Evolutionary conservation across 1,140 invertebrate genomes (phyloP), one percentile per base, ranked within the genome.

Genomic region (Tetragonula clypearis): DNA sequence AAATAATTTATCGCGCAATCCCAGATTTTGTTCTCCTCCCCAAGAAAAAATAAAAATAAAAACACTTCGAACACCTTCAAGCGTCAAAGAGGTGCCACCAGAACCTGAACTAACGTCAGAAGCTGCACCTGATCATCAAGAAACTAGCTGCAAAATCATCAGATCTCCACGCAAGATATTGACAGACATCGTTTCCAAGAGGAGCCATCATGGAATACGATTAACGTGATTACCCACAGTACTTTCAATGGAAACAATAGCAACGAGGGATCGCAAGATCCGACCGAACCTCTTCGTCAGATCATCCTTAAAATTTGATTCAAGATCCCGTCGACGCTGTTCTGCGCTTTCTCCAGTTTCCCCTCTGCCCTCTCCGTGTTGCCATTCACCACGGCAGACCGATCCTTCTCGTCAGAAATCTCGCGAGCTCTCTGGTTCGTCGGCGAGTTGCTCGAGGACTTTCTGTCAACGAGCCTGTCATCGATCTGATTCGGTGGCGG

Each of bases 251-350:
- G 6, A 73, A 73, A 30, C 71, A 21, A 83, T 26, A 41, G 58
- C 21, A 2, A 74, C 23, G 5, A 53, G 19, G 17, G 26, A 5
- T 56, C n/a, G 23, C 30, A 17, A 73, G n/a, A 11, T 49, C 9
- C 6, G 49, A 5, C 17, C 17, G n/a, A 72, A 4, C 21, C 17
- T 1, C 1, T 55, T 65, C 12, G 41, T 79, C 77, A 68, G 49
- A 66, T 30, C 62, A 79, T 79, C 30, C 49, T 55, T 4, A 80
- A 8, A 12, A 77, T 78, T 26, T 85, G 69, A 68, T 75, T 84
- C 6, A 87, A 41, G 19, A 90, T 87, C 1, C 85, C 88, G 53
- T 84, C 72, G n/a, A 86, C 53, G 53, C 74, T 90, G 17, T 88
- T 82, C 56, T 89, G 79, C 14, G 84, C 65, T 58, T 58, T 75